These are phyloP conservation scores for Oegoconia quadripuncta DNA, from an alignment of 2,888 invertebrate genomes.

Conservation along the genomic window DNA sequence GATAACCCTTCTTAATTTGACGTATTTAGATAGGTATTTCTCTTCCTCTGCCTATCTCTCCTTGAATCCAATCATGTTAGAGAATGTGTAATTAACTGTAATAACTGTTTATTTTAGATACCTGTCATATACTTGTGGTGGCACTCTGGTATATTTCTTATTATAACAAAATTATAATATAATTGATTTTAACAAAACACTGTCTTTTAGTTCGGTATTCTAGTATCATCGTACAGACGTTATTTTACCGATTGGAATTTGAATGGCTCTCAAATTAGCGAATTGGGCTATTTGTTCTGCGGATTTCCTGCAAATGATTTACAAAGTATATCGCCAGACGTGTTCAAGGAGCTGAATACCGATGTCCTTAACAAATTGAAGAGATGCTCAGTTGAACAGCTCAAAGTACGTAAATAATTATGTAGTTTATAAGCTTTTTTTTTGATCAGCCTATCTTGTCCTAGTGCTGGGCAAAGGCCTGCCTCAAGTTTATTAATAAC, in stretches of 20 bases:
- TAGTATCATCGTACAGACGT: slow-evolving; percentile 59
- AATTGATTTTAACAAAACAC: background rate
- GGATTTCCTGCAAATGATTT: slow-evolving; percentile 59
- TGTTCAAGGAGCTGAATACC: slow-evolving; percentile 47
- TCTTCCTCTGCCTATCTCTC: too few species aligned
- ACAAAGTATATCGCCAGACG: slow-evolving; percentile 44
- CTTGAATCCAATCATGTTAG: too few species aligned
- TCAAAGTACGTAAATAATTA: slow-evolving; percentile 37
- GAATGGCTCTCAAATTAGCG: slow-evolving; percentile 52
- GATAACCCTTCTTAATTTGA: too few species aligned
- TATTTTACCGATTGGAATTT: slow-evolving; percentile 58
- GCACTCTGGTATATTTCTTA: too few species aligned
- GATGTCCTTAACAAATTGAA: slow-evolving; percentile 48
- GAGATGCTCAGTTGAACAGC: slow-evolving; percentile 51
- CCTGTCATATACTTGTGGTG: too few species aligned
- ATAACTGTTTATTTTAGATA: too few species aligned
- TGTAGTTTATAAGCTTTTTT: too few species aligned
- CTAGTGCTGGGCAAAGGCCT: too few species aligned
- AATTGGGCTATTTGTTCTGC: slow-evolving; percentile 61
- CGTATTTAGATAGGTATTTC: too few species aligned
- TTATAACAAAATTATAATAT: background rate
- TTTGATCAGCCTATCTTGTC: too few species aligned
- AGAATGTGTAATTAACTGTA: too few species aligned
- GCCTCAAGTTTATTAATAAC: too few species aligned
- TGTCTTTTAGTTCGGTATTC: slow-evolving; percentile 52